Conservation (phyloP, 2,797 vertebrate species). For the Menidia menidia region DNA sequence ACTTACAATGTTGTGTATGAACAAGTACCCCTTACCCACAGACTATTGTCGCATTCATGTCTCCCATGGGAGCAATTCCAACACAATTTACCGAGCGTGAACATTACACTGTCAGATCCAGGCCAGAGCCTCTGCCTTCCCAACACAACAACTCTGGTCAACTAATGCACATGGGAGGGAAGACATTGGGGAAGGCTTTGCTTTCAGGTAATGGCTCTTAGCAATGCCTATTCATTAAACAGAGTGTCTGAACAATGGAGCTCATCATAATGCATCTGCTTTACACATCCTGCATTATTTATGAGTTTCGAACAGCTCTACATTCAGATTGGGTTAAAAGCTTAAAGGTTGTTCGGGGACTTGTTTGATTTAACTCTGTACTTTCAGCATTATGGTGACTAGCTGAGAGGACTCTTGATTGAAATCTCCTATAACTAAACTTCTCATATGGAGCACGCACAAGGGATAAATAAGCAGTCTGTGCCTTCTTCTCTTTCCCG, state of each 20-base stretch:
- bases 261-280: constrained; percentile 72
- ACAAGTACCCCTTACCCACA: constrained; percentile 67
- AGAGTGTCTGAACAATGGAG: constrained; percentile 75
- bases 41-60: constrained; percentile 71
- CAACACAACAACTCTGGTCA: constrained; percentile 59
- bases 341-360: constrained; percentile 68
- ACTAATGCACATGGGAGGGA: constrained; percentile 56
- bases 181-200: constrained; percentile 59
- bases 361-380: constrained; percentile 46
- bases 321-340: constrained; percentile 75
- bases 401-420: constrained; percentile 49
- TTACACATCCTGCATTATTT: constrained; percentile 80
- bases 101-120: constrained; percentile 65
- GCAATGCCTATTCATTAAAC: constrained; percentile 78
- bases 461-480: constrained; percentile 11
- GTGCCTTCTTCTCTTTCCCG: no score
- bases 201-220: constrained; percentile 77
- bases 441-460: constrained; percentile 13
- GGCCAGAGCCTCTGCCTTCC: constrained; percentile 48
- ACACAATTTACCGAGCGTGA: constrained; percentile 72
- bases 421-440: constrained; percentile 36
- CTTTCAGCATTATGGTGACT: constrained; percentile 36
- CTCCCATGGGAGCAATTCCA: constrained; percentile 73
- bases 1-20: constrained; percentile 71
- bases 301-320: constrained; percentile 67